Base-by-base conservation (phyloP, 2,797 vertebrate genomes). In the Karalla daura region DNA sequence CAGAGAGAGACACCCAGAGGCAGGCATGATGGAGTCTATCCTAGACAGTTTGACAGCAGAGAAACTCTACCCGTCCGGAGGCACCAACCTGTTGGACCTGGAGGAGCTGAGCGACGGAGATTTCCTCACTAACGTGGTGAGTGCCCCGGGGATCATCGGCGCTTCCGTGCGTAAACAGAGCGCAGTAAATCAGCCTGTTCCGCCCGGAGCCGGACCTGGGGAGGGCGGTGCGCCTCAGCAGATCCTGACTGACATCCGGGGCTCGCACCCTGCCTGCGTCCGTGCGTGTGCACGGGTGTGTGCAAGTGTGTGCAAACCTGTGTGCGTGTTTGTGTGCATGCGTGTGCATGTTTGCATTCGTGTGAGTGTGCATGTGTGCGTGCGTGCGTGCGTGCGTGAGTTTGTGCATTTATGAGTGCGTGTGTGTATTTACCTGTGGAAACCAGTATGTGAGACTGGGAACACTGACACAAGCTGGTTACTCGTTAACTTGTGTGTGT, bases 121-220 rank as follows among this genome's bases (percentile, higher is more conserved):
- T 83, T 98, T 98, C 85, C 96, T 98, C 87, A 95, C 93, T 80
- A 98, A 95, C 86, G 96, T 96, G 95, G 96, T 98, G 75, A 89
- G 89, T 70, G 32, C 13, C 23, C 15, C 1, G 2, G 3, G 9
- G 3, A 5, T 6, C n/a, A n/a, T n/a, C n/a, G n/a, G n/a, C n/a
- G n/a, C n/a, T n/a, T n/a, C n/a, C n/a, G 55, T 37, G 6, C 33
- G 56, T 4, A 7, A 39, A 45, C 21, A 20, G 64, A 73, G 20
- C 37, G 0, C 11, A 4, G 5, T 11, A 21, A 78, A 74, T 63
- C 59, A 66, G 61, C 44, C 70, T 63, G 85, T 83, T 88, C 86
- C 83, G 70, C 78, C 85, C 79, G 84, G 78, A 91, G 77, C 89
- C 87, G 90, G 88, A 90, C 85, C 81, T 90, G 51, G 41, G 76